Base-by-base conservation (phyloP, 2,888 invertebrate species). In the Stenolophus ochropezus region DNA sequence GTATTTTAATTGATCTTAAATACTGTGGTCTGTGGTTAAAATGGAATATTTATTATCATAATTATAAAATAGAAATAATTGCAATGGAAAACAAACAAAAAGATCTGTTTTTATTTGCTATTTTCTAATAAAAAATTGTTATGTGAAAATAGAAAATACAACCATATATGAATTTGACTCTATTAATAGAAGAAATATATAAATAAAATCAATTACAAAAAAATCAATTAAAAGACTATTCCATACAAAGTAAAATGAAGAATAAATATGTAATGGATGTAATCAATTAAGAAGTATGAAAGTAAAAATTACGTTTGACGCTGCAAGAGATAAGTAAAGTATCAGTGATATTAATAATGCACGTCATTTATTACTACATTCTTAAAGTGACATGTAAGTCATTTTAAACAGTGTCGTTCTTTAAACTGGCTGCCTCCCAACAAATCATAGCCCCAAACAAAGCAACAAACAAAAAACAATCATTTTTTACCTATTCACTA, bases 391-490 rank as follows among this genome's bases (percentile, higher is more conserved):
- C 33, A 11, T 8, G 33, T 8, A 42, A 42, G 33, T 42, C 33
- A 42, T 42, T 42, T 42, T 42, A 8, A 6, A 42, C 8, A 11
- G 33, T 42, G 33, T 42, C 33, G 33, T 42, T 42, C 6, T 42
- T 42, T 42, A 42, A 33, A 42, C 33, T 11, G 33, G 33, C 33
- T 42, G 33, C 33, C 6, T 42, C 8, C 33, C 11, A 51, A 51
- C 51, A 51, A 51, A 16, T 16, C 51, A 51, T 14, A 51, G 51
- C 51, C 21, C 21, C 20, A 56, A 56, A 56, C 56, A 56, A 56
- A 56, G 56, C 3, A 21, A 61, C 61, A 51, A 51, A 61, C 61
- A 61, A 61, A 61, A n/a, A 61, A 61, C 20, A n/a, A 23, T 25
- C n/a, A 25, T 25, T 61, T 61, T 56, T 56, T 56, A 20, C 11